Conservation (phyloP, 2,888 invertebrate species). For the Ptilodon capucinus region DNA sequence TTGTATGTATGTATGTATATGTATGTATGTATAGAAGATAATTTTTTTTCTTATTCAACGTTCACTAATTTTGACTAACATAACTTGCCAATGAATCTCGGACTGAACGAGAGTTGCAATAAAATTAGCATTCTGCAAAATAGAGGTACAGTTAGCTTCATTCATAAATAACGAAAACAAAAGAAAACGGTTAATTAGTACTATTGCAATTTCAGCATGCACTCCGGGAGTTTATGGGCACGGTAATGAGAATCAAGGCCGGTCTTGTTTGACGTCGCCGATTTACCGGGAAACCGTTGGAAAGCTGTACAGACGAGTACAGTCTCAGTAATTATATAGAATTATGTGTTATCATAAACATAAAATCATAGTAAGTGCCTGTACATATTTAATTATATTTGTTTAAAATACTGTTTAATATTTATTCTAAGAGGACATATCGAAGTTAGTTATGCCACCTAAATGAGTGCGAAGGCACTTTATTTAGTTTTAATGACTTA, state of each 20-base stretch:
- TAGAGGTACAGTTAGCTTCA: neutral
- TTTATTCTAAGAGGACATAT: too few relatives aligned
- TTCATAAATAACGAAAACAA: neutral
- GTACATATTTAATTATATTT: too few relatives aligned
- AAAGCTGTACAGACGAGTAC: slow-evolving; percentile 42
- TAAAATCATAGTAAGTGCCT: neutral
- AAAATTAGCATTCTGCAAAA: neutral
- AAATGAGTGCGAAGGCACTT: too few relatives aligned
- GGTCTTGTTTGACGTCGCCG: slow-evolving; percentile 26
- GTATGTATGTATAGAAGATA: too few relatives aligned
- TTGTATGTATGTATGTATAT: too few relatives aligned
- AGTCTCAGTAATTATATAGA: slow-evolving; percentile 11
- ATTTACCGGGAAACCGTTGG: slow-evolving; percentile 39
- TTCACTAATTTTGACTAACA: too few relatives aligned
- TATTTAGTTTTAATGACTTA: too few relatives aligned
- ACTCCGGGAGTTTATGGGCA: slow-evolving; percentile 10
- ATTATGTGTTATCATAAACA: neutral
- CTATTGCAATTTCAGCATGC: slow-evolving; percentile 15
- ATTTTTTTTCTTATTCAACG: too few relatives aligned
- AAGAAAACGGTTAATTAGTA: neutral
- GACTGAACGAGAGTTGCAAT: neutral
- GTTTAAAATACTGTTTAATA: too few relatives aligned
- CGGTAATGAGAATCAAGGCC: slow-evolving; percentile 21
- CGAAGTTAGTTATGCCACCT: too few relatives aligned
- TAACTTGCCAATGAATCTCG: neutral